Percentiles rank a stretch among this genome's conserved stretches.
phyloP scores from a whole-genome alignment of 2,888 invertebrate genomes.

The Chesias legatella region DNA sequence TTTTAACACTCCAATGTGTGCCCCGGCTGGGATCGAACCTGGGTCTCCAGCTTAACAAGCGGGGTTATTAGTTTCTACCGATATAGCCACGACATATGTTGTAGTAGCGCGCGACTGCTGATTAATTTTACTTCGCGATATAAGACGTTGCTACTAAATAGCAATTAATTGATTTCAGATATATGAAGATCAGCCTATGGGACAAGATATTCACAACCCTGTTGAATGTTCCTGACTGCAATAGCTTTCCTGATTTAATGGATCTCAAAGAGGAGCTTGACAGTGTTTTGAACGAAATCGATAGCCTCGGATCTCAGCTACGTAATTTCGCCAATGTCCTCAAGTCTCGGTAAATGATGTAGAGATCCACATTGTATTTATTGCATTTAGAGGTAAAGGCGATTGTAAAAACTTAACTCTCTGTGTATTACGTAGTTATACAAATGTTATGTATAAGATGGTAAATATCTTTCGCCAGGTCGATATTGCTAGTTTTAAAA shows the following conservation, averaged over 20 bases:
- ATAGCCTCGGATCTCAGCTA: conserved; percentile 61
- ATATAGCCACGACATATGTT: too few species aligned
- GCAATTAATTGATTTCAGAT: conserved; percentile 75
- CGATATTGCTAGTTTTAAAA: conserved; percentile 46
- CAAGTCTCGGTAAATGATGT: conserved; percentile 72
- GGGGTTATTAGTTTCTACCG: too few species aligned
- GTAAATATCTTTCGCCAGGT: conserved; percentile 50
- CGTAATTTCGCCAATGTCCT: conserved; percentile 77
- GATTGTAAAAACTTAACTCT: conserved; percentile 66
- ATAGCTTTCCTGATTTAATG: conserved; percentile 86
- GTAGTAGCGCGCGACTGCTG: too few species aligned
- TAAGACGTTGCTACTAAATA: too few species aligned
- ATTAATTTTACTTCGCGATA: too few species aligned
- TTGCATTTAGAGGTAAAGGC: conserved; percentile 74
- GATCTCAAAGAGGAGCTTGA: conserved; percentile 76
- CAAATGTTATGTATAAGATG: conserved; percentile 51
- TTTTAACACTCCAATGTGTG: too few species aligned
- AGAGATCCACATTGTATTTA: conserved; percentile 63
- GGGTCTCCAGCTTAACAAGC: too few species aligned
- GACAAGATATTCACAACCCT: conserved; percentile 88
- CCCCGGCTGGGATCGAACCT: too few species aligned
- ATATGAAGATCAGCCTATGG: conserved; percentile 87
- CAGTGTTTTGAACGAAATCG: conserved; percentile 57
- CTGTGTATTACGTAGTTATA: conserved; percentile 60
- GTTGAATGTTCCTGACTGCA: conserved; percentile 90